phyloP scores from a whole-genome alignment of 2,797 vertebrate genomes.

The Euthynnus affinis region DNA sequence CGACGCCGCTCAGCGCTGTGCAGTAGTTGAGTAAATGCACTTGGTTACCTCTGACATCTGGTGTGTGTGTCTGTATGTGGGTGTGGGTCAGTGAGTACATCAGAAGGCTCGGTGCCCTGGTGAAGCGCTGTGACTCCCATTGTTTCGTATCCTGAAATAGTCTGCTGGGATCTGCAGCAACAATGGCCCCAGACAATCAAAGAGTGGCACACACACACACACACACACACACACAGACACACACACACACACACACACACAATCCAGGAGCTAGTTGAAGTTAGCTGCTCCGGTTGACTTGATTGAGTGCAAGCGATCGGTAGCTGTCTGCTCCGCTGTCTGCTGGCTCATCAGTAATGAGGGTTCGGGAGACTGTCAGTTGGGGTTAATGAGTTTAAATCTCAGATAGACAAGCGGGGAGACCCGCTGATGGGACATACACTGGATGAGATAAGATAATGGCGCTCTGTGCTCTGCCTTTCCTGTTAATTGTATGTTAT shows the following conservation, averaged over 20 bases:
- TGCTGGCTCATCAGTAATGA: conserved; percentile 53
- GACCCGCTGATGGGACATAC: conserved; percentile 28
- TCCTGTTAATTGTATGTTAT: conserved; percentile 41
- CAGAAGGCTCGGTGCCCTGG: conserved; percentile 39
- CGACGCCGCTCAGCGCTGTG: too few relatives aligned
- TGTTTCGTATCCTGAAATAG: conserved; percentile 72
- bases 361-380: conserved; percentile 34
- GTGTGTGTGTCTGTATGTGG: conserved; percentile 7
- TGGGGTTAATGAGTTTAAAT: conserved; percentile 69
- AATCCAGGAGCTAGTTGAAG: conserved; percentile 18
- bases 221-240: conserved; percentile 28
- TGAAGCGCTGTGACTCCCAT: conserved; percentile 60
- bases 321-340: conserved; percentile 19
- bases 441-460: conserved; percentile 63
- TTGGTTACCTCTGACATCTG: conserved; percentile 11
- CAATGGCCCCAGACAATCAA: conserved; percentile 71
- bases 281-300: conserved; percentile 35
- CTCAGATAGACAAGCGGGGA: conserved; percentile 26
- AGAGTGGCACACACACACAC: conserved; percentile 56
- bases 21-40: too few relatives aligned
- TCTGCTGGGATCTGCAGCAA: conserved; percentile 61
- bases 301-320: conserved; percentile 3
- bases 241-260: conserved; percentile 24
- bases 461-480: conserved; percentile 48
- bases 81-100: conserved; percentile 61